Evolutionary conservation across 2,797 vertebrate species (phyloP).

Genomic region (Craterocephalus amniculus): DNA sequence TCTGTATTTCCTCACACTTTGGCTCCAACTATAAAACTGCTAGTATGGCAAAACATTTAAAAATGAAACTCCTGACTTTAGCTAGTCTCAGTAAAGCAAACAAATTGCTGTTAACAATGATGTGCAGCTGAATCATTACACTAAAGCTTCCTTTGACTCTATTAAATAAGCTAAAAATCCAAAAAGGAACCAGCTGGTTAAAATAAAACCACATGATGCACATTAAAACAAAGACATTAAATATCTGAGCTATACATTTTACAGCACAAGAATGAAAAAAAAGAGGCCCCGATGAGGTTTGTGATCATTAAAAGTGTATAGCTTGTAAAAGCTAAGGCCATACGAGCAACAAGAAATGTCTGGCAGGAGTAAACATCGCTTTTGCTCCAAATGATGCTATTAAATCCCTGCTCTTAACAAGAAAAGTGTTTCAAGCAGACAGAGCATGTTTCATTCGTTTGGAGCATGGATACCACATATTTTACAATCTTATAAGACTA

Average conservation of each 20-base stretch:
- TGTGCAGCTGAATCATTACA: conserved; percentile 40
- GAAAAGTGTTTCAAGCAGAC: conserved; percentile 68
- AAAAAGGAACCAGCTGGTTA: conserved; percentile 54
- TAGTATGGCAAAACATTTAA: conserved; percentile 17
- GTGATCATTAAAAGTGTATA: conserved; percentile 61
- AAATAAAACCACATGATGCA: conserved; percentile 44
- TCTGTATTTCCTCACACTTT: conserved; percentile 26
- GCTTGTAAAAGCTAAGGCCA: conserved; percentile 78
- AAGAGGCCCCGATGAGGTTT: conserved; percentile 50
- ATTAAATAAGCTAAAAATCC: conserved; percentile 17
- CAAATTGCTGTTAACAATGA: conserved; percentile 54
- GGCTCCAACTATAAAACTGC: conserved; percentile 10
- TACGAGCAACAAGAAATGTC: conserved; percentile 64
- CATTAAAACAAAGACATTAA: conserved; percentile 44
- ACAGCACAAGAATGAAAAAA: conserved; percentile 42
- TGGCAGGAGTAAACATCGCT: conserved; percentile 61
- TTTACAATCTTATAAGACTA: conserved; percentile 19
- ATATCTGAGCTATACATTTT: conserved; percentile 55
- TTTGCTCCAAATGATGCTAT: conserved; percentile 64
- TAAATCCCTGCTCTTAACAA: conserved; percentile 63
- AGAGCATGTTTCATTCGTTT: conserved; percentile 55
- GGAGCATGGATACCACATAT: conserved; percentile 48
- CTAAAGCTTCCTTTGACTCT: conserved; percentile 29
- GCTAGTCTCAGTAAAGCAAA: conserved; percentile 42
- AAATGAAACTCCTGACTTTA: conserved; percentile 27